Conservation (phyloP, 2,113 vertebrate species). For the Oriolus oriolus region DNA sequence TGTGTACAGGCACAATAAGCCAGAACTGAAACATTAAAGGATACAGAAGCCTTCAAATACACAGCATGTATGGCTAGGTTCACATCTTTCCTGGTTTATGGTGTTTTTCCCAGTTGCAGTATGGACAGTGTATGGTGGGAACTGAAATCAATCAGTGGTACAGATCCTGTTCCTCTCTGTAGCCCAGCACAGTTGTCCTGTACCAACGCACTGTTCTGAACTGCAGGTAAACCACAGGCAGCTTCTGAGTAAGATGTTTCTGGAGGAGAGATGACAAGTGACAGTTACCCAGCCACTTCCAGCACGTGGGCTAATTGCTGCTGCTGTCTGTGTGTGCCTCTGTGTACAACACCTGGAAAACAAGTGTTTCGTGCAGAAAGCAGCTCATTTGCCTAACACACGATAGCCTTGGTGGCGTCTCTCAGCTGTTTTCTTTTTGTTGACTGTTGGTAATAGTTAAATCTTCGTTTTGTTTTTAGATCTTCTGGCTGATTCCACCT, state of each 20-base stretch:
- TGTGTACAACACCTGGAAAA: neutral
- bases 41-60: neutral
- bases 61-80: neutral
- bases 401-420: neutral
- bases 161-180: neutral
- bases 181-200: neutral
- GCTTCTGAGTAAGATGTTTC: conserved; percentile 1
- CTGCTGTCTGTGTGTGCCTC: neutral
- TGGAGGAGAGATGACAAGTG: neutral
- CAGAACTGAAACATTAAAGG: neutral
- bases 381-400: neutral
- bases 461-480: conserved; percentile 71
- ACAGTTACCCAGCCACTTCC: neutral
- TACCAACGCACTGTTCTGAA: neutral
- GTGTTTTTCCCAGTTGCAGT: neutral
- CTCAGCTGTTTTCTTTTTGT: neutral
- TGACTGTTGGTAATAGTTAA: neutral
- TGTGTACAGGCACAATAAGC: neutral
- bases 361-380: neutral
- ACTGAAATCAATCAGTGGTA: neutral
- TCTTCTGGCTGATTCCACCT: conserved; percentile 97
- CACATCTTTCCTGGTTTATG: neutral
- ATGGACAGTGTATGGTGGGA: neutral
- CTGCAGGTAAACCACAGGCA: neutral
- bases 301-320: conserved; percentile 7